These are phyloP conservation scores for Dicranocentrus wangi DNA, from an alignment of 2,888 invertebrate species.

Conservation along the genomic window DNA sequence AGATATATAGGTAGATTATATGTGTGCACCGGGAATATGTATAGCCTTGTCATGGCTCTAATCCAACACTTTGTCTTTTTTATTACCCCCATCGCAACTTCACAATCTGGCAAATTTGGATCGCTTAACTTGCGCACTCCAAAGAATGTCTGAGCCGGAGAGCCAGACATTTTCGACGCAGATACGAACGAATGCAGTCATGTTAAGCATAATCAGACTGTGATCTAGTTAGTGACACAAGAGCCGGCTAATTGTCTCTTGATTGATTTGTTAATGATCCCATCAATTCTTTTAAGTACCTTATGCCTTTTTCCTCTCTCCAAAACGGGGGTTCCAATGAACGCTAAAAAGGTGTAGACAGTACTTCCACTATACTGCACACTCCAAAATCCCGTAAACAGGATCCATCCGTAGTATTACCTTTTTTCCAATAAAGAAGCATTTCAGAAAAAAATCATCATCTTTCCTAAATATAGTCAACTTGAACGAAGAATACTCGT, in stretches of 20 bases:
- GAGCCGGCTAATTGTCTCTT: slow-evolving; percentile 70
- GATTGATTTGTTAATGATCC: slow-evolving; percentile 72
- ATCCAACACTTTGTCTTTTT: slow-evolving; percentile 69
- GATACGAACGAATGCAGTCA: neutral
- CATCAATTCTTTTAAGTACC: slow-evolving; percentile 67
- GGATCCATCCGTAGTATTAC: slow-evolving; percentile 5
- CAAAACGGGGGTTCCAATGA: too few species aligned
- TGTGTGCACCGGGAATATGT: neutral
- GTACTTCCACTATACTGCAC: too few species aligned
- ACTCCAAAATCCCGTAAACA: too few species aligned
- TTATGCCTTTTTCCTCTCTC: slow-evolving; percentile 31
- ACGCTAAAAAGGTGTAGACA: slow-evolving; percentile 33
- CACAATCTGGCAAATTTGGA: slow-evolving; percentile 29
- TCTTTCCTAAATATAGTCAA: neutral
- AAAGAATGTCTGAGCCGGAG: neutral
- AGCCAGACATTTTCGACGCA: neutral
- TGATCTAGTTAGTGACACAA: slow-evolving; percentile 43
- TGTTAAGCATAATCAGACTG: neutral
- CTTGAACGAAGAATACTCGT: neutral
- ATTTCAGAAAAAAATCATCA: neutral
- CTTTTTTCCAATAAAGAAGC: neutral
- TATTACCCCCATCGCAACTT: slow-evolving; percentile 37
- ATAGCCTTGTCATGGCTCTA: slow-evolving; percentile 58
- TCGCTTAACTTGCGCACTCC: neutral
- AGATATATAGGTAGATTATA: neutral